phyloP scores from a whole-genome alignment of 2,888 invertebrate species.

The Trissoscelio sp. region DNA sequence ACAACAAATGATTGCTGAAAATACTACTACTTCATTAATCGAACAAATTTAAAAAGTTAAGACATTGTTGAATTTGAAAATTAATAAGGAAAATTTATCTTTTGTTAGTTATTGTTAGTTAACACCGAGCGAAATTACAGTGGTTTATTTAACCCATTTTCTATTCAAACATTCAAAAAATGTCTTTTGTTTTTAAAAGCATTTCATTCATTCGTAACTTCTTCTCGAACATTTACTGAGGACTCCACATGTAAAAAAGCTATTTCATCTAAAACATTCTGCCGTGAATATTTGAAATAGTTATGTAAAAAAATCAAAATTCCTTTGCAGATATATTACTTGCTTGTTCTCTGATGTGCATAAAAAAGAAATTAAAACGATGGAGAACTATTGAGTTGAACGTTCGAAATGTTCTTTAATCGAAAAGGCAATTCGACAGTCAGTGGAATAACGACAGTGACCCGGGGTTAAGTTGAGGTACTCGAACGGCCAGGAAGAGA shows the following conservation, averaged over 20 bases:
- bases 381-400: slow-evolving; percentile 47
- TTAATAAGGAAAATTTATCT: too few relatives aligned
- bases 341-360: slow-evolving; percentile 14
- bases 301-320: slow-evolving; percentile 55
- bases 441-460: slow-evolving; percentile 66
- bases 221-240: neutral
- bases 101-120: too few relatives aligned
- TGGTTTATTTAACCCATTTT: too few relatives aligned
- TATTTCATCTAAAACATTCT: slow-evolving; percentile 40
- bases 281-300: slow-evolving; percentile 45
- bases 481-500: slow-evolving; percentile 51
- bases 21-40: too few relatives aligned
- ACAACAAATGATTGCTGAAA: too few relatives aligned
- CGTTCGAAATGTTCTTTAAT: slow-evolving; percentile 63
- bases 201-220: slow-evolving; percentile 7
- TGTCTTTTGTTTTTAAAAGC: neutral
- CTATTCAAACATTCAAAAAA: neutral
- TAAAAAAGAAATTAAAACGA: slow-evolving; percentile 46
- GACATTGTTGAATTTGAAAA: too few relatives aligned
- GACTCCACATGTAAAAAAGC: slow-evolving; percentile 5
- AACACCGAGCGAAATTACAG: too few relatives aligned
- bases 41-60: too few relatives aligned
- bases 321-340: slow-evolving; percentile 41
- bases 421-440: slow-evolving; percentile 69
- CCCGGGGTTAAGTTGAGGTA: slow-evolving; percentile 61